Evolutionary conservation across 2,113 vertebrate genomes (phyloP), one percentile per base, ranked within the genome.

Genomic region (Merops nubicus): DNA sequence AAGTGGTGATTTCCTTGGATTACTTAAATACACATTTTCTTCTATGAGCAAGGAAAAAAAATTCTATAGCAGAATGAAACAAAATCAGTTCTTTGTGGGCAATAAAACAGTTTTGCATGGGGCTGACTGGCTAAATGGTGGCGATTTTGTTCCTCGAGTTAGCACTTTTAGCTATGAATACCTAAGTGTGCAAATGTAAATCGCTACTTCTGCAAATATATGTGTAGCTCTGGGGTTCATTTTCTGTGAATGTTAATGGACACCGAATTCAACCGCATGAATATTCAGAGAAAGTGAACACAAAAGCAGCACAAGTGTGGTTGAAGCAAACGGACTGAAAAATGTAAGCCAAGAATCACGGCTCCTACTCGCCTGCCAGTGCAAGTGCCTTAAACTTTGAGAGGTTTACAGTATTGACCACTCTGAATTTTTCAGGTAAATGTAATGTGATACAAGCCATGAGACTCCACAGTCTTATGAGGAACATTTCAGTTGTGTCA

Each of bases 231-330:
- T 38, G 79, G 92, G 92, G 93, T 92, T 95, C 83, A 70, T 83
- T 95, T 96, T 95, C 92, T 72, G 76, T 89, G 92, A 94, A 81
- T 92, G 80, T 91, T 92, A 91, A 96, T 88, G 89, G 91, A 80
- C 86, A 83, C 75, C 69, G 82, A 88, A 94, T 88, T 94, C 83
- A 92, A 36, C 67, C 53, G 64, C 92, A 94, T 93, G 90, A 94
- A 93, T 97, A 93, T 93, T 92, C 92, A 94, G 77, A 89, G 90
- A 88, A 91, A 92, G 80, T 38, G 92, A 97, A 72, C 92, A 93
- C 76, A 96, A 95, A 96, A 93, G 92, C 69, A 72, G 79, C 68
- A 75, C 82, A 83, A 90, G 21, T 53, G 40, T 83, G 88, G 59
- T 16, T 86, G 96, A 77, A 90, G 72, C 31, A 60, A 92, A 78